Percentiles rank a stretch among this genome's conserved stretches.
These are phyloP conservation scores for Dolomedes plantarius DNA, from an alignment of 2,888 invertebrate genomes.

Conservation along the genomic window DNA sequence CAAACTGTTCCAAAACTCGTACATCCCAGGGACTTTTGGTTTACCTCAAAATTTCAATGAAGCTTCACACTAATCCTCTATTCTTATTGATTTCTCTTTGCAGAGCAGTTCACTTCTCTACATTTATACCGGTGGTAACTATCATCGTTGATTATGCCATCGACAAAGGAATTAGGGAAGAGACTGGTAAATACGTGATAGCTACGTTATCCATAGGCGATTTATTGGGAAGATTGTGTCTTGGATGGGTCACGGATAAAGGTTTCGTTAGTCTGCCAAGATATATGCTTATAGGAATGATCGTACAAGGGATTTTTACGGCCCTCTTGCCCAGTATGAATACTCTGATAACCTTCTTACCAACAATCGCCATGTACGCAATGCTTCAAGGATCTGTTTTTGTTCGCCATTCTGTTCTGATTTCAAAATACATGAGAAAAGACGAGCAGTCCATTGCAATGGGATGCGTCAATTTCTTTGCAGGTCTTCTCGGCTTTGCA, in stretches of 20 bases:
- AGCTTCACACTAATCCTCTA: slow-evolving; percentile 37
- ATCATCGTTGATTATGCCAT: slow-evolving; percentile 70
- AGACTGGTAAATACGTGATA: slow-evolving; percentile 61
- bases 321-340: slow-evolving; percentile 36
- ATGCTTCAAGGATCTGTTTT: slow-evolving; percentile 57
- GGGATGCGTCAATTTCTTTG: slow-evolving; percentile 56
- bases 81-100: slow-evolving; percentile 54
- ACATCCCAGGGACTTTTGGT: neutral
- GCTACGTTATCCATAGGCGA: slow-evolving; percentile 70
- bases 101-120: slow-evolving; percentile 41
- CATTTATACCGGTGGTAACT: slow-evolving; percentile 44
- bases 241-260: slow-evolving; percentile 70
- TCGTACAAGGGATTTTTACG: slow-evolving; percentile 40
- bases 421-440: slow-evolving; percentile 43
- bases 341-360: neutral
- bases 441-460: slow-evolving; percentile 59
- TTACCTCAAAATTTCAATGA: slow-evolving; percentile 38
- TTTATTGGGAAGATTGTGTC: slow-evolving; percentile 70
- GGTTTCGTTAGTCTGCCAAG: slow-evolving; percentile 20
- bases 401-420: slow-evolving; percentile 48
- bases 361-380: neutral
- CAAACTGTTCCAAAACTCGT: neutral
- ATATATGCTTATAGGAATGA: slow-evolving; percentile 50
- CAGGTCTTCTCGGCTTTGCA: slow-evolving; percentile 56
- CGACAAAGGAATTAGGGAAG: slow-evolving; percentile 58